Evolutionary conservation across 2,113 vertebrate species (phyloP), one percentile per base, ranked within the genome.

Genomic region (Sylvilagus bachmani): DNA sequence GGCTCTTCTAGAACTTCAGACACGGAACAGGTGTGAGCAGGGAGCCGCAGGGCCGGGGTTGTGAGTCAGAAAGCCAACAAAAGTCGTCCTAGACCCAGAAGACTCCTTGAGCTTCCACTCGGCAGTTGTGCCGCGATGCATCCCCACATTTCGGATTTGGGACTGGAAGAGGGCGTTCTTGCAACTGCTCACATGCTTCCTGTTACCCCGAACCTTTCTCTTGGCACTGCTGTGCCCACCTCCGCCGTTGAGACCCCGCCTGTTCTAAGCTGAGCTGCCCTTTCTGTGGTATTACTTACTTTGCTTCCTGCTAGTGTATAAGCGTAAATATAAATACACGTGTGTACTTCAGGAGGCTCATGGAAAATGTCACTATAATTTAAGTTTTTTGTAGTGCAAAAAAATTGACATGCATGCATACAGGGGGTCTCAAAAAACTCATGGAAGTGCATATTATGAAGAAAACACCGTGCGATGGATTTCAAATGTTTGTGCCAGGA

Each of bases 51-150:
- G 81, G 53, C 44, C 24, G 22, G 33, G 44, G 11, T 22, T 17
- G n/a, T 25, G 25, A 36, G 53, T 22, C 38, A 29, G 62, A 53
- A 55, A 83, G 22, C 31, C 58, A 86, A 3, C 21, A 51, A 9
- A 62, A 62, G 49, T 53, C 25, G 6, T 13, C 29, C 49, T 49
- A 33, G 69, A 38, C 67, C 3, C 19, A 1, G 44, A 27, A 88
- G 80, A 12, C 21, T 29, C 31, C 16, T 27, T 27, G 78, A 58
- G 29, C 86, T 73, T 85, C 80, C 49, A 0, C n/a, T 14, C 4
- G 12, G 44, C 33, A 86, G 0, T 55, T 10, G 3, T 5, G 58
- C 24, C 10, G 0, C 24, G 19, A 9, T 27, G 14, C 5, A 1
- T 78, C 16, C 36, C 82, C 12, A 5, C 16, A 22, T 64, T 53